Conservation (phyloP, 1,140 invertebrate species). For the Drosophila sp. region DNA sequence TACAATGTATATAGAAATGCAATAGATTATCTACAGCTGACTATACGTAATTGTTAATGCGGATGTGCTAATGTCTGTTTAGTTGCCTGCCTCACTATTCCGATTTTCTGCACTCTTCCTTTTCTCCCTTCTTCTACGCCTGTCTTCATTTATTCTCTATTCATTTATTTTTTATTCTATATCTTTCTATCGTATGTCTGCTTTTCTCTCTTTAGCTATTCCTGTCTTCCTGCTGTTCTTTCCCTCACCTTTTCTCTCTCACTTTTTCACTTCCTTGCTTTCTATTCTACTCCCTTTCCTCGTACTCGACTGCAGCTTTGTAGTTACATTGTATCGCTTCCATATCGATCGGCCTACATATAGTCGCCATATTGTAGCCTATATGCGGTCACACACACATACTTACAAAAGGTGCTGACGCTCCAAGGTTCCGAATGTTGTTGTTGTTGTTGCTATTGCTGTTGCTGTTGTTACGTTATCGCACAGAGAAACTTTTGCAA, state of each 20-base stretch:
- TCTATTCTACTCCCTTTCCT: background rate
- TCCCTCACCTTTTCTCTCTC: background rate
- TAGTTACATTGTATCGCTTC: slow-evolving; percentile 21
- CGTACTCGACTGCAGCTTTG: slow-evolving; percentile 5
- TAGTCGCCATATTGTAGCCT: slow-evolving; percentile 50
- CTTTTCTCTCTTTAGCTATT: background rate
- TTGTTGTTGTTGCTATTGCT: slow-evolving; percentile 32
- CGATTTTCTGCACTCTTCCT: no score
- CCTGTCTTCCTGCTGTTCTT: background rate
- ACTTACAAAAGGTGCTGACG: slow-evolving; percentile 40
- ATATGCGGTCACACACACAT: slow-evolving; percentile 34
- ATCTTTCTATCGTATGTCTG: background rate
- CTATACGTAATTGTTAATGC: slow-evolving; percentile 7
- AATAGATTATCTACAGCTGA: background rate
- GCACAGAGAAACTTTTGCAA: slow-evolving; percentile 67
- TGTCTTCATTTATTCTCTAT: background rate
- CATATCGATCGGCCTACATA: slow-evolving; percentile 51
- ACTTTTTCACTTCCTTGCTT: background rate
- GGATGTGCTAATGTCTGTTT: slow-evolving; percentile 14
- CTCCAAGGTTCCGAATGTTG: slow-evolving; percentile 48
- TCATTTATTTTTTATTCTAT: background rate
- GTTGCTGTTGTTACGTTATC: slow-evolving; percentile 67
- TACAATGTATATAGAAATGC: background rate
- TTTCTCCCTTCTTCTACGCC: background rate
- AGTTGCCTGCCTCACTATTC: background rate